Base-by-base conservation (phyloP, 2,888 invertebrate species). In the Lochmaea crataegi region DNA sequence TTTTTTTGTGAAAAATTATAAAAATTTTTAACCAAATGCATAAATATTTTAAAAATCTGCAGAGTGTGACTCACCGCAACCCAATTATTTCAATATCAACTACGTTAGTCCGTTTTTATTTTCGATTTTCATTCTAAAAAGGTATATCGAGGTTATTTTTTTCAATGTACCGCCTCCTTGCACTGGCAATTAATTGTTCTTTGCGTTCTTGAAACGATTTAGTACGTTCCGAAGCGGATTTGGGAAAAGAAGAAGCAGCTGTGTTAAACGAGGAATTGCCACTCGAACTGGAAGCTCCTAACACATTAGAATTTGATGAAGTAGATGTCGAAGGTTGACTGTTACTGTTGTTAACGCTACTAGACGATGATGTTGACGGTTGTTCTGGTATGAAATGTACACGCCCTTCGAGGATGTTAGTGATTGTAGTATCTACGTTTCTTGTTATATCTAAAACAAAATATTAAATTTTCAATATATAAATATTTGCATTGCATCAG, bases 161-260 rank as follows among this genome's bases (percentile, higher is more conserved):
- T 85, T 93, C 91, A 77, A 94, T 92, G 84, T 95, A 96, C 83
- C 91, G 90, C 85, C 90, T 89, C 75, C 94, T 88, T 2, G 96
- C 95, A 77, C 91, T 92, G 16, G 93, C 93, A 75, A 96, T 92
- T 88, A 96, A 92, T 82, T 91, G 90, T 65, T 91, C 89, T 85
- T 96, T 96, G 72, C 92, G 87, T 82, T 95, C 94, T 81, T 94
- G 92, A 86, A 94, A 94, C 76, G 94, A 93, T 79, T 92, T 86
- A 83, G 91, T 92, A 26, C 94, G 86, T 77, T 93, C 93, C 58
- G 87, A 87, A 0, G 91, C 90, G 11, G 88, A 89, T 77, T 88
- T 88, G 0, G 90, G 89, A 86, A 91, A 91, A 9, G 86, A 84
- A 2, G 88, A 87, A 0, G 86, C 86, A 11, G 85, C 86, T 6